A percentile compares a stretch with the other conserved stretches of the same genome.
Conservation (phyloP, 2,888 invertebrate species). For the Clepsis dumicolana region DNA sequence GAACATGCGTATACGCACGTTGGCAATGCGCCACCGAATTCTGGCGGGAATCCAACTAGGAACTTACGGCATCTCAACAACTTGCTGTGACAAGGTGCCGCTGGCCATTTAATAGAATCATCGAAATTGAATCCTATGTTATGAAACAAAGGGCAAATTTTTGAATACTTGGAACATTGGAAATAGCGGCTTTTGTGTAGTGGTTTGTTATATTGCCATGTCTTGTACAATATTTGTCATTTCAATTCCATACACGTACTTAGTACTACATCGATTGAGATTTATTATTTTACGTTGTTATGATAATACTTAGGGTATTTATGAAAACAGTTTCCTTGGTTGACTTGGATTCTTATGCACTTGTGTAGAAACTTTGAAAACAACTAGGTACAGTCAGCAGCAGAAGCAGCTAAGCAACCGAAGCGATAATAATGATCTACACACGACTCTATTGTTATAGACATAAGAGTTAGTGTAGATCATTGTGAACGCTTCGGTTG, state of each 20-base stretch:
- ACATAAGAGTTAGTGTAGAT: too few relatives aligned
- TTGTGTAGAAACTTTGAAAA: too few relatives aligned
- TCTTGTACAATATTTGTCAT: not conserved
- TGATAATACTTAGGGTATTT: too few relatives aligned
- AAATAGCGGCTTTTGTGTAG: not conserved
- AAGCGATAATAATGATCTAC: too few relatives aligned
- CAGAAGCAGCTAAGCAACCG: too few relatives aligned
- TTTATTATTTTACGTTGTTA: not conserved
- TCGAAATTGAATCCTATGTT: not conserved
- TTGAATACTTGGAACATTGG: not conserved
- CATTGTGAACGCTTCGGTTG: too few relatives aligned
- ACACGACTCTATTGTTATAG: too few relatives aligned
- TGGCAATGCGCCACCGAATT: slow-evolving; percentile 23
- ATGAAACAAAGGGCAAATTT: not conserved
- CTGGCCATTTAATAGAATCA: not conserved
- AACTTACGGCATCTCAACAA: slow-evolving; percentile 10
- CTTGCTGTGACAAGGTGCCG: not conserved
- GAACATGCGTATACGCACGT: slow-evolving; percentile 37
- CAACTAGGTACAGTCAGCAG: too few relatives aligned
- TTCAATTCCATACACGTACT: slow-evolving; percentile 5
- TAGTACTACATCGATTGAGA: not conserved
- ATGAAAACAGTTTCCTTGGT: too few relatives aligned
- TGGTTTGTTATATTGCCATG: not conserved
- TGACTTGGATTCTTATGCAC: too few relatives aligned
- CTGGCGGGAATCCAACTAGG: slow-evolving; percentile 42